Conservation (phyloP, 2,113 vertebrate species). For the Istiophorus platypterus region DNA sequence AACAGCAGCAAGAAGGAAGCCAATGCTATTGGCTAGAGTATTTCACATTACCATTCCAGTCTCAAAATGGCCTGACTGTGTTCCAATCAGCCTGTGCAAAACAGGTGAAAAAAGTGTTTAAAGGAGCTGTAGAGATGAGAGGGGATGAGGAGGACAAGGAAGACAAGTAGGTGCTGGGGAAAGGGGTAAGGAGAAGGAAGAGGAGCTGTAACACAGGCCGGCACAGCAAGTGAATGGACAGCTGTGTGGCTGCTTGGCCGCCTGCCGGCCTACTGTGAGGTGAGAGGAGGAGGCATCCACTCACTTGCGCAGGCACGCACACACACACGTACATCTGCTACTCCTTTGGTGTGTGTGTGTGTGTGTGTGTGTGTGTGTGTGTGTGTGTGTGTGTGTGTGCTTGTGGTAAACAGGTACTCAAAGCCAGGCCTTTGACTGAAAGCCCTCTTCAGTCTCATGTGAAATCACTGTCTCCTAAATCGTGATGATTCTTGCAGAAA, state of each 20-base stretch:
- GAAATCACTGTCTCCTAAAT: constrained; percentile 7
- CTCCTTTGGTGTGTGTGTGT: background rate
- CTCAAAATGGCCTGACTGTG: background rate
- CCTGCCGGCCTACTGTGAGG: constrained; percentile 38
- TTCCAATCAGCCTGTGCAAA: constrained; percentile 5
- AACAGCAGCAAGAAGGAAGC: background rate
- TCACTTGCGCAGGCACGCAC: background rate
- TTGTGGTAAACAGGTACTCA: background rate
- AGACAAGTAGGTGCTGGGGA: constrained; percentile 4
- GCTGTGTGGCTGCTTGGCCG: constrained; percentile 41
- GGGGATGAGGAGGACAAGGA: constrained; percentile 10
- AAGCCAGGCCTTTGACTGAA: background rate
- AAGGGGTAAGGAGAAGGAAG: constrained; percentile 5
- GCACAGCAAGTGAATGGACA: constrained; percentile 32
- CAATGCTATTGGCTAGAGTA: background rate
- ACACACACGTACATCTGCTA: background rate
- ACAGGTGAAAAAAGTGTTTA: constrained; percentile 4
- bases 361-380: background rate
- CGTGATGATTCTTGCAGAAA: constrained; percentile 33
- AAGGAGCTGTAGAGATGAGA: constrained; percentile 19
- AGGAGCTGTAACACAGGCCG: background rate
- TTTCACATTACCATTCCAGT: background rate
- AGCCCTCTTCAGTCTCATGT: background rate
- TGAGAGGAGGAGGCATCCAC: constrained; percentile 31
- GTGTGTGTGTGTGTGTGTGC: background rate